phyloP scores from a whole-genome alignment of 2,797 vertebrate genomes.

The Fringilla coelebs region DNA sequence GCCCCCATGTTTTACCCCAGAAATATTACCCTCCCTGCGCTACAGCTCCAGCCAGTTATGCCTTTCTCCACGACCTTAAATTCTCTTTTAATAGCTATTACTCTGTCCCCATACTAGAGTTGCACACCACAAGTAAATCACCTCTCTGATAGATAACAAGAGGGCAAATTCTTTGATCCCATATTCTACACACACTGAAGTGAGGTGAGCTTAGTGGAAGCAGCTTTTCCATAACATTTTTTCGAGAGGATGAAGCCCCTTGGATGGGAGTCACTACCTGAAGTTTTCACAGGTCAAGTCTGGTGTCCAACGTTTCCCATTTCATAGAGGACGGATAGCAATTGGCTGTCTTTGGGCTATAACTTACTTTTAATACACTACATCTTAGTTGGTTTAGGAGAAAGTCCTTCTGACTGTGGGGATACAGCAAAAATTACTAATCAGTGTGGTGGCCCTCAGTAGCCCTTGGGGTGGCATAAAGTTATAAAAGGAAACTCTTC shows the following conservation, averaged over 20 bases:
- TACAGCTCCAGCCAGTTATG: neutral
- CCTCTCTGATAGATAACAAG: neutral
- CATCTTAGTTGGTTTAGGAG: neutral
- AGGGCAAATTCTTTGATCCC: neutral
- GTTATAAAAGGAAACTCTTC: neutral
- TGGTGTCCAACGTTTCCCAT: rapidly evolving
- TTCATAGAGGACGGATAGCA: neutral
- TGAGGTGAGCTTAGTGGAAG: neutral
- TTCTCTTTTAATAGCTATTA: neutral
- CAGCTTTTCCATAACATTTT: neutral
- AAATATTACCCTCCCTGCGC: neutral
- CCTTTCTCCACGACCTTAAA: neutral
- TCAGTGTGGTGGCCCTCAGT: neutral
- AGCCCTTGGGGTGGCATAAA: neutral
- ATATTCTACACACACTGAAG: neutral
- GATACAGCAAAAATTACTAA: neutral
- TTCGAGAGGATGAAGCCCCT: neutral
- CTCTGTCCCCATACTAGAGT: neutral
- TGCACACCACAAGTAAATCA: neutral
- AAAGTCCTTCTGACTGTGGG: neutral
- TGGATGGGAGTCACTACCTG: neutral
- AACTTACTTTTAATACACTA: neutral
- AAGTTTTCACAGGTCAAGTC: neutral
- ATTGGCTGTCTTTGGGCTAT: neutral
- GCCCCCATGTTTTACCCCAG: neutral